These are phyloP conservation scores for Onychomys leucogaster DNA, from an alignment of 2,797 vertebrate genomes.

Conservation along the genomic window DNA sequence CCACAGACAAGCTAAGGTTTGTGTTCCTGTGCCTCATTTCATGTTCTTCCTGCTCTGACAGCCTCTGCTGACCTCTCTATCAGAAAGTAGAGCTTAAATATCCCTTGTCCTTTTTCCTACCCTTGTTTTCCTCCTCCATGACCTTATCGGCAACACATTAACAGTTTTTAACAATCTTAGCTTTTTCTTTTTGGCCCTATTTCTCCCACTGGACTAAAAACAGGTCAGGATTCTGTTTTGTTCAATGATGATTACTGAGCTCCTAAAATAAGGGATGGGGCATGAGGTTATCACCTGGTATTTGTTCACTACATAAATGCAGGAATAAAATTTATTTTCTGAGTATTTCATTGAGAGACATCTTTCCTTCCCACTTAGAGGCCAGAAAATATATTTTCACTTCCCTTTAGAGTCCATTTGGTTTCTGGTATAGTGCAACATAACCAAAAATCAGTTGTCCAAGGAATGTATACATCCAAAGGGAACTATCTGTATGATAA, in stretches of 20 bases:
- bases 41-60: not conserved
- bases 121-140: conserved; percentile 16
- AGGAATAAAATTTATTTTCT: conserved; percentile 45
- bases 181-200: conserved; percentile 1
- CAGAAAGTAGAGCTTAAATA: not conserved
- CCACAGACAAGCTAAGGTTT: not conserved
- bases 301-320: conserved; percentile 45
- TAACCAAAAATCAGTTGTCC: conserved; percentile 49
- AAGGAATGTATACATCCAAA: conserved; percentile 64
- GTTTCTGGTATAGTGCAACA: conserved; percentile 51
- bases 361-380: not conserved
- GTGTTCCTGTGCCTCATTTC: not conserved
- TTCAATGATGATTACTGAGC: conserved; percentile 11
- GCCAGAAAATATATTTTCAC: conserved; percentile 48
- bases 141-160: not conserved
- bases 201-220: not conserved
- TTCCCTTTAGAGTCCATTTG: conserved; percentile 13
- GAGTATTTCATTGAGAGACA: conserved; percentile 47
- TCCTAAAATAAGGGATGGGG: conserved; percentile 45
- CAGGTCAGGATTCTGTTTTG: conserved; percentile 21
- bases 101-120: not conserved
- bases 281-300: conserved; percentile 33
- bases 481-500: conserved; percentile 59
- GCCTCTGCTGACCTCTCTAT: not conserved
- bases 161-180: conserved; percentile 4